Conservation (phyloP, 2,888 invertebrate genomes). For the Erebia epiphron region DNA sequence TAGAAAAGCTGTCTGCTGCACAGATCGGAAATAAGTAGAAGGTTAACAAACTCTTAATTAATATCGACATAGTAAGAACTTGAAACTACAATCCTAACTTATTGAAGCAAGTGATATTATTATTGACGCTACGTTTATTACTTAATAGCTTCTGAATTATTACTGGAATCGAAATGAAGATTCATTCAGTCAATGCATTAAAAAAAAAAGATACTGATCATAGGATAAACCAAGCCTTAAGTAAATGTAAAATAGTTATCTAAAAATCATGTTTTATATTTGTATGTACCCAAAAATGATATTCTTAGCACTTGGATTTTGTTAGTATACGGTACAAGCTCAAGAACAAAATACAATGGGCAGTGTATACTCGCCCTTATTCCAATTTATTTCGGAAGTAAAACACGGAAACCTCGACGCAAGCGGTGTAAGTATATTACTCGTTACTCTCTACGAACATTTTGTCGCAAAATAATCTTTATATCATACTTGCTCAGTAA, state of each 20-base stretch:
- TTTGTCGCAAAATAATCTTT: conserved; percentile 1
- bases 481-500: no score
- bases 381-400: conserved; percentile 28
- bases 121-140: no score
- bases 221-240: no score
- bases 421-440: background rate
- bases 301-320: background rate
- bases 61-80: background rate
- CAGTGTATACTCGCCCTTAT: conserved; percentile 21
- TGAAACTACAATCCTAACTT: background rate
- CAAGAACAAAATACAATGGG: background rate
- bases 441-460: conserved; percentile 19
- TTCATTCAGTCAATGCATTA: no score
- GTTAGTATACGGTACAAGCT: background rate
- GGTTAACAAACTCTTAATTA: conserved; percentile 12
- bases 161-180: no score
- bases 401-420: conserved; percentile 17
- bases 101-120: no score
- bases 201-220: no score
- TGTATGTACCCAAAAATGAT: no score
- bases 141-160: no score
- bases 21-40: conserved; percentile 8
- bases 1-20: conserved; percentile 28
- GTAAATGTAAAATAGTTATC: no score
- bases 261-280: no score